Percentiles rank a stretch among this genome's conserved stretches.
These are phyloP conservation scores for Galerucella pusilla DNA, from an alignment of 2,888 invertebrate genomes.

Conservation along the genomic window DNA sequence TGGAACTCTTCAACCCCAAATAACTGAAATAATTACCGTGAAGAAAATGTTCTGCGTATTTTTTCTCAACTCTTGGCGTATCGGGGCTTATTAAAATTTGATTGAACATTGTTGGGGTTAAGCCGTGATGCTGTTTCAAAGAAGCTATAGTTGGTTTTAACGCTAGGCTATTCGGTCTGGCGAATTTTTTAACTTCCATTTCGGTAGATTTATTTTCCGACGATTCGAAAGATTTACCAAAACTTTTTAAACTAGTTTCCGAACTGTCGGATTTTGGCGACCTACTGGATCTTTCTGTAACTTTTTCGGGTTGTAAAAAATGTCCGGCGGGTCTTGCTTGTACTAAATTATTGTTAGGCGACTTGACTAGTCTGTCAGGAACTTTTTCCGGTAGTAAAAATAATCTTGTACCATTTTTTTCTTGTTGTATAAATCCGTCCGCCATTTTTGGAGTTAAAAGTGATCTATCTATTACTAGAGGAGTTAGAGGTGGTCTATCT, in stretches of 20 bases:
- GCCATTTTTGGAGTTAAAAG: background rate
- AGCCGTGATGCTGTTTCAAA: conserved; percentile 83
- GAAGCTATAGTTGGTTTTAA: conserved; percentile 86
- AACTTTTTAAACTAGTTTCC: background rate
- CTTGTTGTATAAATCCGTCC: background rate
- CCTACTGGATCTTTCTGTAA: conserved; percentile 23
- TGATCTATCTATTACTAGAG: conserved; percentile 13
- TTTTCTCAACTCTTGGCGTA: conserved; percentile 89
- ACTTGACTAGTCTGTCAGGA: conserved; percentile 4
- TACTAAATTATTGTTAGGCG: conserved; percentile 16
- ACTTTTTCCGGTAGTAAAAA: conserved; percentile 33
- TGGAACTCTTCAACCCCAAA: conserved; percentile 89
- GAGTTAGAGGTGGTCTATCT: conserved; percentile 15
- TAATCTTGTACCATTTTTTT: conserved; percentile 15
- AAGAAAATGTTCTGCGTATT: conserved; percentile 87
- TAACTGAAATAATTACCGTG: conserved; percentile 94
- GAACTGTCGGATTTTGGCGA: conserved; percentile 27
- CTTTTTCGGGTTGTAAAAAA: conserved; percentile 27
- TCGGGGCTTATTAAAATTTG: conserved; percentile 90
- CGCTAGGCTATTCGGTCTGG: conserved; percentile 84
- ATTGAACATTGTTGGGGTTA: conserved; percentile 84
- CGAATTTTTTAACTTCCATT: conserved; percentile 72
- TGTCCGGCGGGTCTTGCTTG: conserved; percentile 3
- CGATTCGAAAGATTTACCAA: background rate
- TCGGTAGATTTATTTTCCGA: conserved; percentile 31